These are phyloP conservation scores for Drymonia ruficornis DNA, from an alignment of 2,888 invertebrate genomes.

Conservation along the genomic window DNA sequence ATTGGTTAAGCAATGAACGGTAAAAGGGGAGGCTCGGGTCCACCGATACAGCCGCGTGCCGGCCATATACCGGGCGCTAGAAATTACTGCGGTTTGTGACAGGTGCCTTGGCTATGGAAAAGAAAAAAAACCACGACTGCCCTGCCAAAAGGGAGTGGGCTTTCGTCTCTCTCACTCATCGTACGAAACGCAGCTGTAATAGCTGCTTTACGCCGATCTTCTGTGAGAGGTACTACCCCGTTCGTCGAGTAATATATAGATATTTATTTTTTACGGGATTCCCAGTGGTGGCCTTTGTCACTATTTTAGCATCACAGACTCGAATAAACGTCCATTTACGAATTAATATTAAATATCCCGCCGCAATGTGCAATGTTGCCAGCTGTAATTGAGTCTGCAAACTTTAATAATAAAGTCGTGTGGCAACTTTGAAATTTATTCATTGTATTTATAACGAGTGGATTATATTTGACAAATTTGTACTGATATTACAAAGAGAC, in stretches of 20 bases:
- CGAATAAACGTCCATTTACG: too few species aligned
- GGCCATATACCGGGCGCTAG: slow-evolving; percentile 5
- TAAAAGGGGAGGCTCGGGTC: slow-evolving; percentile 17
- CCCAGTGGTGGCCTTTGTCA: too few species aligned
- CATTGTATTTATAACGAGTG: not conserved
- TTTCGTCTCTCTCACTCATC: too few species aligned
- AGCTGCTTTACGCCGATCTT: too few species aligned
- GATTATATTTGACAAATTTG: not conserved
- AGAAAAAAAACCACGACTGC: too few species aligned
- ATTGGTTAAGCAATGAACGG: slow-evolving; percentile 6
- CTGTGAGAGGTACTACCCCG: too few species aligned
- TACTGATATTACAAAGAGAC: too few species aligned
- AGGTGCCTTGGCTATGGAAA: slow-evolving; percentile 27
- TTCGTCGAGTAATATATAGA: too few species aligned
- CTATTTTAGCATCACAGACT: too few species aligned
- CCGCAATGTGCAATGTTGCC: not conserved
- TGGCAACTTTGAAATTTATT: slow-evolving; percentile 2
- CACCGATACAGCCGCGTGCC: slow-evolving; percentile 20
- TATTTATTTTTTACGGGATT: too few species aligned
- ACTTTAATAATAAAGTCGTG: not conserved
- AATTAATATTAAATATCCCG: not conserved
- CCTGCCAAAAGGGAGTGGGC: too few species aligned
- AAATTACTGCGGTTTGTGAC: slow-evolving; percentile 18
- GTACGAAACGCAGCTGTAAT: too few species aligned
- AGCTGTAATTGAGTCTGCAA: slow-evolving; percentile 3